These are phyloP conservation scores for Stenurella melanura DNA, from an alignment of 2,888 invertebrate species.

Conservation along the genomic window DNA sequence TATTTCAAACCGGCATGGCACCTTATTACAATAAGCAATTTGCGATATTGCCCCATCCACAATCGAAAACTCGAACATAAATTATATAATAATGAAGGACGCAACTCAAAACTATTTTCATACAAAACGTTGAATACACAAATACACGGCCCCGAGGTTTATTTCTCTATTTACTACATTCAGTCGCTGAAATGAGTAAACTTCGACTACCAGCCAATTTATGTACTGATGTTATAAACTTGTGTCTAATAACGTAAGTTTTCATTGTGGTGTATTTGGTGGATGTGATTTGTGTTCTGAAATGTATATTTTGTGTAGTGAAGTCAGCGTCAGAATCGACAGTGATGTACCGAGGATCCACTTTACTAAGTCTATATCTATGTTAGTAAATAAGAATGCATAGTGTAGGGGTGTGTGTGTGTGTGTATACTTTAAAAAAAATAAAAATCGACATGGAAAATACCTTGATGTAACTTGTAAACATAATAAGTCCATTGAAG, in stretches of 20 bases:
- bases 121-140: not conserved
- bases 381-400: too few relatives aligned
- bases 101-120: not conserved
- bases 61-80: not conserved
- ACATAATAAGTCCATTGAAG: too few relatives aligned
- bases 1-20: not conserved
- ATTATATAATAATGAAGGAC: not conserved
- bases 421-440: too few relatives aligned
- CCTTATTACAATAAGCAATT: not conserved
- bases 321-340: not conserved
- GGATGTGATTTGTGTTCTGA: not conserved
- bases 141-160: not conserved
- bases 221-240: slow-evolving; percentile 22
- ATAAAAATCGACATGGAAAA: too few relatives aligned
- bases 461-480: too few relatives aligned
- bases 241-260: slow-evolving; percentile 15
- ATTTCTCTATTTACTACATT: not conserved
- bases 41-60: not conserved
- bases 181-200: slow-evolving; percentile 1
- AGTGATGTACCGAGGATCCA: too few relatives aligned
- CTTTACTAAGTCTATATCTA: too few relatives aligned
- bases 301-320: not conserved
- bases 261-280: not conserved
- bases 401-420: too few relatives aligned
- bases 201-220: slow-evolving; percentile 19